Conservation (phyloP, 2,113 vertebrate species). For the Mohoua ochrocephala region DNA sequence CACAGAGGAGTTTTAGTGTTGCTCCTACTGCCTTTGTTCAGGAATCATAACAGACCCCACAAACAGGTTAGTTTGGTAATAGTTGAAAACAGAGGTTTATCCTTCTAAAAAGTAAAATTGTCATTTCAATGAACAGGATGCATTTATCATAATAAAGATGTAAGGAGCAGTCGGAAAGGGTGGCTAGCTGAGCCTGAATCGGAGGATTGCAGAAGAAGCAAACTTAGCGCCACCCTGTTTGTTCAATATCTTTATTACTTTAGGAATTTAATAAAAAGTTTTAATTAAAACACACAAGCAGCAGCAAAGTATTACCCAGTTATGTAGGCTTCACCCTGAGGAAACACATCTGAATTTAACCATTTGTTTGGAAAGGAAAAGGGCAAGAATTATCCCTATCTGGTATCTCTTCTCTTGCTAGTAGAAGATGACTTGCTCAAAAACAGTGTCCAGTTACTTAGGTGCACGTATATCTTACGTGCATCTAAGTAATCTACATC, state of each 20-base stretch:
- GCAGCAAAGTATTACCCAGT: neutral
- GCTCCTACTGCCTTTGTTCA: neutral
- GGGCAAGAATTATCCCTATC: neutral
- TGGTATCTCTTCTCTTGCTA: neutral
- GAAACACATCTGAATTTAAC: neutral
- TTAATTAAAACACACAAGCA: neutral
- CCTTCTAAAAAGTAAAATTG: neutral
- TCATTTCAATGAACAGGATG: neutral
- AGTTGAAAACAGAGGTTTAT: neutral
- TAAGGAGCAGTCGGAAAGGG: neutral
- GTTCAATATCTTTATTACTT: neutral
- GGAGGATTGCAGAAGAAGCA: neutral
- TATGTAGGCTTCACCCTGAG: neutral
- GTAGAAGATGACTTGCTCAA: neutral
- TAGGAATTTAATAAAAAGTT: neutral
- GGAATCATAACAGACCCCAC: neutral
- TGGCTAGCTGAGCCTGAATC: neutral
- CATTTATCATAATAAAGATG: neutral
- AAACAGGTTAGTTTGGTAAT: neutral
- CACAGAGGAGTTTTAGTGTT: neutral
- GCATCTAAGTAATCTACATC: neutral
- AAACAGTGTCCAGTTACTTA: neutral
- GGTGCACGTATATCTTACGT: neutral
- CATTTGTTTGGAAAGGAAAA: neutral
- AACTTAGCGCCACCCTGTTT: neutral